phyloP scores from a whole-genome alignment of 2,888 invertebrate species.

The Malthinus flaveolus region DNA sequence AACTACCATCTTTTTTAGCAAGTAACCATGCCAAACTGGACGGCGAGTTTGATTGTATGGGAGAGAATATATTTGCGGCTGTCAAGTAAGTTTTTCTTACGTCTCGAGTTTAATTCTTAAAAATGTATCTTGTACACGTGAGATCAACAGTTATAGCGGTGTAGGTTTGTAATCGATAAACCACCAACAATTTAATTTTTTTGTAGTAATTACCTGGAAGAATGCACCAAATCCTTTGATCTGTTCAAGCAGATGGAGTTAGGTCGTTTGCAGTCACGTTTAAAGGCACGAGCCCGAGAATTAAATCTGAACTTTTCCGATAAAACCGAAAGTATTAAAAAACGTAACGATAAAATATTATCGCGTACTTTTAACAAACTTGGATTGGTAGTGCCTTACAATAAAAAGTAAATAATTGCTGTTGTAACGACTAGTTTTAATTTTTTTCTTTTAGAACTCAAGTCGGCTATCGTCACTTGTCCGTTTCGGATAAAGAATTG shows the following conservation, averaged over 20 bases:
- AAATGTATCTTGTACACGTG: too few relatives aligned
- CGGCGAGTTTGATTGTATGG: constrained; percentile 71
- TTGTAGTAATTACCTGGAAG: constrained; percentile 60
- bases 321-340: constrained; percentile 63
- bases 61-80: constrained; percentile 80
- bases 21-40: constrained; percentile 71
- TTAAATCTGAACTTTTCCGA: constrained; percentile 62
- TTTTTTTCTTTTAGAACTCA: constrained; percentile 58
- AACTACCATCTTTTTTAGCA: constrained; percentile 76
- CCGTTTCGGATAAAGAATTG: constrained; percentile 53
- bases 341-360: constrained; percentile 64
- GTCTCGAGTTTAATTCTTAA: too few relatives aligned
- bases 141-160: too few relatives aligned
- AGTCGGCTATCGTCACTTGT: constrained; percentile 77
- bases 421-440: constrained; percentile 4
- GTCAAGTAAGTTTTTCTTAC: constrained; percentile 62
- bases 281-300: constrained; percentile 66
- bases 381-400: constrained; percentile 84
- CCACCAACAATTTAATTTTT: too few relatives aligned
- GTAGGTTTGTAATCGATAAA: too few relatives aligned
- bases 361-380: constrained; percentile 77
- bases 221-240: constrained; percentile 56
- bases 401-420: constrained; percentile 61
- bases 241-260: constrained; percentile 69
- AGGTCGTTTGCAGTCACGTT: constrained; percentile 61